Evolutionary conservation across 2,113 vertebrate species (phyloP).

Genomic region (Gorsachius goisagi): DNA sequence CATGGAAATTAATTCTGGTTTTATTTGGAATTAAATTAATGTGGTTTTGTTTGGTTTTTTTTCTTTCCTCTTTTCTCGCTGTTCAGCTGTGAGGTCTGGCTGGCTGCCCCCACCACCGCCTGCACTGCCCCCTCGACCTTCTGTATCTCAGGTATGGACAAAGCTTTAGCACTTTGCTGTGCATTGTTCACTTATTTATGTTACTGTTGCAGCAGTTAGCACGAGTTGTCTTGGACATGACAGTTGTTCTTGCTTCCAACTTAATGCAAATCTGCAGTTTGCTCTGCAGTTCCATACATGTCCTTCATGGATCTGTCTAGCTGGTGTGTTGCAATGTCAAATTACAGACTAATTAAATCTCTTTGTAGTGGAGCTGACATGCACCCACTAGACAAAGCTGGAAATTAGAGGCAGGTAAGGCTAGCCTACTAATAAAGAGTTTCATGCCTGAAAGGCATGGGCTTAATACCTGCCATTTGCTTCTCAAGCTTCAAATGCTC

Average conservation of each 20-base stretch:
- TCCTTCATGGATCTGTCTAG: neutral
- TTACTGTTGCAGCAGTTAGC: neutral
- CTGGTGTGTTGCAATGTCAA: neutral
- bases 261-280: neutral
- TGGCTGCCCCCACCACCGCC: conserved; percentile 86
- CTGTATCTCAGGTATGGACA: conserved; percentile 83
- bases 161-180: neutral
- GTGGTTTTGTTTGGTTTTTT: neutral
- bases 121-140: conserved; percentile 90
- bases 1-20: neutral
- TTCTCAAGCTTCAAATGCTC: neutral
- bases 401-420: neutral
- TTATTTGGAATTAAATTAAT: neutral
- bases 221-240: neutral
- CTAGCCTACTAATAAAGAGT: neutral
- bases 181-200: neutral
- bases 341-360: neutral
- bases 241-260: neutral
- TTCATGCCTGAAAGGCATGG: neutral
- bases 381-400: neutral
- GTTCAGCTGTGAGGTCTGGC: conserved; percentile 79
- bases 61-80: neutral
- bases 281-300: neutral
- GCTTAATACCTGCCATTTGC: neutral
- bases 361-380: neutral